phyloP scores from a whole-genome alignment of 2,113 vertebrate genomes.

The Scalopus aquaticus region DNA sequence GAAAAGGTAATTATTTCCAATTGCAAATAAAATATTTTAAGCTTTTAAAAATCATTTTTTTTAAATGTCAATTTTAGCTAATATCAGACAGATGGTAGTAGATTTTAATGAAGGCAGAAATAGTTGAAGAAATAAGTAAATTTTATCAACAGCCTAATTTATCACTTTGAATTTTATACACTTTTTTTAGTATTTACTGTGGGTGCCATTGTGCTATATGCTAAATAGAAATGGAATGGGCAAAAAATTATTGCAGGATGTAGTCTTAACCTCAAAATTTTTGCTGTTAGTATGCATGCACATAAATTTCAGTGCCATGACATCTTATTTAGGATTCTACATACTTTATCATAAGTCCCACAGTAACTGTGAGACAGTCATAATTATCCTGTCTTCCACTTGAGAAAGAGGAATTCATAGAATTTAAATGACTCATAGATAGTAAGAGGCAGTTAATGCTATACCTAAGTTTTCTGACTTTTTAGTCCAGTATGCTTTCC shows the following conservation, averaged over 20 bases:
- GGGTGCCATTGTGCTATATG: neutral
- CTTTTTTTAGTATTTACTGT: neutral
- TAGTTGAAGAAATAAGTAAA: conserved; percentile 46
- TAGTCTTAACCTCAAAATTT: neutral
- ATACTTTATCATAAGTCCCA: neutral
- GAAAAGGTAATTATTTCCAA: conserved; percentile 88
- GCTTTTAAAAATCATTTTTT: conserved; percentile 21
- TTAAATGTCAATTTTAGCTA: neutral
- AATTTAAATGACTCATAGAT: neutral
- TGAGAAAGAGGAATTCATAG: neutral
- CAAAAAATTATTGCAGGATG: neutral
- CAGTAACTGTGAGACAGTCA: neutral
- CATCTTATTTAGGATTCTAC: neutral
- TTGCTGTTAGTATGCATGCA: neutral
- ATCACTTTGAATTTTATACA: neutral
- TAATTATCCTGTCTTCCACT: neutral
- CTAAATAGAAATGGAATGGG: neutral
- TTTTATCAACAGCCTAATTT: neutral
- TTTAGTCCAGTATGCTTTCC: neutral
- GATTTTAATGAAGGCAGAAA: conserved; percentile 20
- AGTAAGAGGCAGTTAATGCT: neutral
- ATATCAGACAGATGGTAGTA: neutral
- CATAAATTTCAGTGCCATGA: neutral
- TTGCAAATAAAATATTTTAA: neutral
- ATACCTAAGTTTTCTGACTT: conserved; percentile 30